A percentile compares a stretch with the other conserved stretches of the same genome.
Conservation (phyloP, 2,113 vertebrate species). For the Mastomys coucha region DNA sequence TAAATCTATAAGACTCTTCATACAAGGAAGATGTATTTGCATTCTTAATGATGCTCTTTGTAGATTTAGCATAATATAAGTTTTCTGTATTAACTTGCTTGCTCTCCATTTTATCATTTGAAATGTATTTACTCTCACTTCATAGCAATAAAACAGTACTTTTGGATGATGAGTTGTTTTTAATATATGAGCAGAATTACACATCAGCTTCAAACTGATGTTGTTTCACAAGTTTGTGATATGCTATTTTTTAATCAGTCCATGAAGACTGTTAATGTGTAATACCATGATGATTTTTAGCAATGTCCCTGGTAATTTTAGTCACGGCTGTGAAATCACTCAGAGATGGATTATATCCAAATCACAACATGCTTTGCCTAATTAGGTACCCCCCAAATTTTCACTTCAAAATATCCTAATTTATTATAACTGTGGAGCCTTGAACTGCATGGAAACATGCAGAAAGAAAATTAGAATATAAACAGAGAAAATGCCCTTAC, state of each 20-base stretch:
- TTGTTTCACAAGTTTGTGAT: background rate
- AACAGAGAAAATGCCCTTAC: background rate
- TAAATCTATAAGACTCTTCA: conserved; percentile 19
- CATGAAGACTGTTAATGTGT: background rate
- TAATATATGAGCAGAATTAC: background rate
- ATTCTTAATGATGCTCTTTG: background rate
- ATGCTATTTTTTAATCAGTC: background rate
- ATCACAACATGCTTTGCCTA: background rate
- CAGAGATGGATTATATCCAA: background rate
- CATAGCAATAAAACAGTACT: background rate
- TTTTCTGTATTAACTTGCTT: conserved; percentile 33
- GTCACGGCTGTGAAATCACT: background rate
- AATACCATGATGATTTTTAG: background rate
- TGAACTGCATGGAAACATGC: background rate
- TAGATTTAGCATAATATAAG: conserved; percentile 14
- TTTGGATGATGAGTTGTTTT: conserved; percentile 13
- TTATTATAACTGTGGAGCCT: background rate
- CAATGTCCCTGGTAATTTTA: background rate
- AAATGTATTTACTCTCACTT: background rate
- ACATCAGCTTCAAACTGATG: background rate
- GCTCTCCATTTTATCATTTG: conserved; percentile 15
- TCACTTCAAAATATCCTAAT: background rate
- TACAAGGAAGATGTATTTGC: background rate
- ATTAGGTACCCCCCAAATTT: background rate
- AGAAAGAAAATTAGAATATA: background rate